These are phyloP conservation scores for Dendroctonus ponderosae DNA, from an alignment of 1,140 invertebrate species.

Conservation along the genomic window DNA sequence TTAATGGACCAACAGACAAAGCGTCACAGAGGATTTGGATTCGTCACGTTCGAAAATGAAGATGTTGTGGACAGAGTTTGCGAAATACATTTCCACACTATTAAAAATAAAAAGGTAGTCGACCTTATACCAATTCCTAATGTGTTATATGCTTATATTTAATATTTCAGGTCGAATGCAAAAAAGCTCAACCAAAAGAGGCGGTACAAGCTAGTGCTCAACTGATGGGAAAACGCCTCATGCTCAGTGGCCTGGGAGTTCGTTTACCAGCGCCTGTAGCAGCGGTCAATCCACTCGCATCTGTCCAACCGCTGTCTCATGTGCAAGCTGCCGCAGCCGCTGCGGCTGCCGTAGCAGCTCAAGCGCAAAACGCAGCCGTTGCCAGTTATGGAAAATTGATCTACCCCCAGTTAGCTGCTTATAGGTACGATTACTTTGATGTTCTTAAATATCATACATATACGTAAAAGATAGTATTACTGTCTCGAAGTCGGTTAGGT, in stretches of 20 bases:
- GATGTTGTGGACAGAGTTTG: conserved; percentile 88
- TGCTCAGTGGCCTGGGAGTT: conserved; percentile 67
- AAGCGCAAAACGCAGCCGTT: conserved; percentile 45
- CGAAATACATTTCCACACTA: conserved; percentile 88
- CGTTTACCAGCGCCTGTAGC: conserved; percentile 59
- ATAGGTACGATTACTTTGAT: conserved; percentile 50
- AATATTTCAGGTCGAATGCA: conserved; percentile 65
- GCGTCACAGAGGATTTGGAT: conserved; percentile 85
- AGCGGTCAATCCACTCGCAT: conserved; percentile 58
- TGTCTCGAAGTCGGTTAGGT: no score
- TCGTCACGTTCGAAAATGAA: conserved; percentile 89
- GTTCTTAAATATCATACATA: no score
- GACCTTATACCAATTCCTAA: background rate
- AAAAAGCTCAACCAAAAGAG: conserved; percentile 90
- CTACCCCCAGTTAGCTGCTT: conserved; percentile 64
- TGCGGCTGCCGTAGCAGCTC: conserved; percentile 53
- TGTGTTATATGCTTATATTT: background rate
- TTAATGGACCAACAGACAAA: conserved; percentile 94
- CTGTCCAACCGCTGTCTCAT: conserved; percentile 60
- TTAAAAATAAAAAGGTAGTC: conserved; percentile 88
- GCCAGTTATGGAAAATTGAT: conserved; percentile 71
- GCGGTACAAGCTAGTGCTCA: conserved; percentile 73
- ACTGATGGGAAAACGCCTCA: conserved; percentile 70
- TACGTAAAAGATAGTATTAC: no score
- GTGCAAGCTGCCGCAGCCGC: conserved; percentile 60